Evolutionary conservation across 2,797 vertebrate species (phyloP).

Genomic region (Euthynnus affinis): DNA sequence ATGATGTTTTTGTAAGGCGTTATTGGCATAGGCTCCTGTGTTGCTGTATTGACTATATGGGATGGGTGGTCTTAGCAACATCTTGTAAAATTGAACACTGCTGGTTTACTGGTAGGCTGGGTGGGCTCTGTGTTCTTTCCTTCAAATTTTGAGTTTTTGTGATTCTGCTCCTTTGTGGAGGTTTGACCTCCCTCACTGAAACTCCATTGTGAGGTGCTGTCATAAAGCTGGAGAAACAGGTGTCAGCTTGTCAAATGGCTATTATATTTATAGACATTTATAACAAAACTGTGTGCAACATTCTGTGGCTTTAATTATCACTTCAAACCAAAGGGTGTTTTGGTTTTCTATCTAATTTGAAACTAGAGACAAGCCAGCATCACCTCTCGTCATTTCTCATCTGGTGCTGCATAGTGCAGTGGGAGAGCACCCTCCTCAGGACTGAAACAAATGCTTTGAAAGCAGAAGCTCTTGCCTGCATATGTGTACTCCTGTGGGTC

Average conservation of each 20-base stretch:
- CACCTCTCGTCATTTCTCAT: not conserved
- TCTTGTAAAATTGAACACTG: conserved; percentile 59
- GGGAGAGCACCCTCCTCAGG: conserved; percentile 60
- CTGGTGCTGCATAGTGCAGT: not conserved
- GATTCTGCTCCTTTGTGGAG: conserved; percentile 46
- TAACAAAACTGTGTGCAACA: not conserved
- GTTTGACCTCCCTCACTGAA: conserved; percentile 53
- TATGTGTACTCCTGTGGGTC: not conserved
- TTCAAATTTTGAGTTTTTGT: conserved; percentile 31
- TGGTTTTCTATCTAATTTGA: not conserved
- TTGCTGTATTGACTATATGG: conserved; percentile 8
- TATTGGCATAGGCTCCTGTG: conserved; percentile 22
- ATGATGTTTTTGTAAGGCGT: conserved; percentile 44
- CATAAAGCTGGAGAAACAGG: conserved; percentile 52
- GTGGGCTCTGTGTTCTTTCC: conserved; percentile 55
- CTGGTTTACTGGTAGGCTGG: conserved; percentile 61
- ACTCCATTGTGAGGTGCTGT: conserved; percentile 31
- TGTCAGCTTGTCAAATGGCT: conserved; percentile 52
- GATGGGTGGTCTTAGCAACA: conserved; percentile 55
- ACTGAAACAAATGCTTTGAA: not conserved
- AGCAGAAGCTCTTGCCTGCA: not conserved
- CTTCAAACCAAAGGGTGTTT: not conserved
- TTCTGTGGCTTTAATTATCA: conserved; percentile 7
- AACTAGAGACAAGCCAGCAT: not conserved
- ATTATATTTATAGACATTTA: too few species aligned